A percentile compares a stretch with the other conserved stretches of the same genome.
These are phyloP conservation scores for Percopsis omiscomaycus DNA, from an alignment of 2,797 vertebrate species.

Conservation along the genomic window DNA sequence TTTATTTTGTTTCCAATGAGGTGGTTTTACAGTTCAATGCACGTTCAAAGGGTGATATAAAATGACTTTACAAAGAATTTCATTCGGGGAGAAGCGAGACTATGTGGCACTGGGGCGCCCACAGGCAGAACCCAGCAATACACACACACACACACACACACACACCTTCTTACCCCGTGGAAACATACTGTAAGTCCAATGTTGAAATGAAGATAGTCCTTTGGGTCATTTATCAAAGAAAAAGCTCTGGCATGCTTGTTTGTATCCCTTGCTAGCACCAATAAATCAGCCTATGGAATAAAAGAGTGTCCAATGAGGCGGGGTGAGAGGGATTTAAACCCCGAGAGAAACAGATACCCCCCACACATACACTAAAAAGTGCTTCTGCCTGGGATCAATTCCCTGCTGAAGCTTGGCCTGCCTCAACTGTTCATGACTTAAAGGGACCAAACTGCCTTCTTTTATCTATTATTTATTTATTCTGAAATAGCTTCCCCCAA, in stretches of 20 bases:
- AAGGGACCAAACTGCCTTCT: constrained; percentile 34
- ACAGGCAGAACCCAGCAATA: constrained; percentile 10
- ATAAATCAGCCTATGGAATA: constrained; percentile 77
- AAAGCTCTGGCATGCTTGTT: constrained; percentile 64
- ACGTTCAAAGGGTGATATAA: constrained; percentile 86
- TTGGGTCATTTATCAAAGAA: constrained; percentile 67
- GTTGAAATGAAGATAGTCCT: constrained; percentile 63
- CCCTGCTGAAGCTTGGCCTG: constrained; percentile 46
- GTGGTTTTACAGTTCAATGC: constrained; percentile 87
- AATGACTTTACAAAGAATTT: constrained; percentile 86
- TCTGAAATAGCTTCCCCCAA: constrained; percentile 29
- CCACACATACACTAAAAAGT: constrained; percentile 46
- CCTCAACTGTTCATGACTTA: constrained; percentile 64
- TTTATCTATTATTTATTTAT: constrained; percentile 39
- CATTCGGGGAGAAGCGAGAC: constrained; percentile 70
- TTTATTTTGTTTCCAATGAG: constrained; percentile 85
- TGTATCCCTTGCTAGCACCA: constrained; percentile 65
- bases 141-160: constrained; percentile 9
- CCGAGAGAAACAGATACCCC: constrained; percentile 63
- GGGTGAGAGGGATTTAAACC: constrained; percentile 75
- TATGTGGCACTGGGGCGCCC: constrained; percentile 8
- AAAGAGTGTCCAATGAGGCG: constrained; percentile 64
- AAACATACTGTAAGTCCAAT: constrained; percentile 45
- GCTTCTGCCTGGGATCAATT: constrained; percentile 64
- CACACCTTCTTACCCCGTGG: constrained; percentile 23